Conservation (phyloP, 2,113 vertebrate genomes). For the Ciconia boyciana region DNA sequence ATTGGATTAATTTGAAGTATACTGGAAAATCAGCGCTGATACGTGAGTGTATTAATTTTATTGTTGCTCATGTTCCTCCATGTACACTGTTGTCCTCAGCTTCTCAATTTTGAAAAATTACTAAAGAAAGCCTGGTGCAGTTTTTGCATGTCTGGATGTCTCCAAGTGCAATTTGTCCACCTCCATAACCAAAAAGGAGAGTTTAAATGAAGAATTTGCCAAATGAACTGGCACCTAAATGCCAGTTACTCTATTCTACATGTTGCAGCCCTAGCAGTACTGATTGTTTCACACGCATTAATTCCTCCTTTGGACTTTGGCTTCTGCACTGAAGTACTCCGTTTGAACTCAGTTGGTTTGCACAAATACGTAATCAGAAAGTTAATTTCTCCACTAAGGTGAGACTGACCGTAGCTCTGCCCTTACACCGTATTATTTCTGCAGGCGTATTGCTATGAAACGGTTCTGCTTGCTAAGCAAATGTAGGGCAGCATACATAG, state of each 20-base stretch:
- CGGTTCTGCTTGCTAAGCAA: not conserved
- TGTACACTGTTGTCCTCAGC: not conserved
- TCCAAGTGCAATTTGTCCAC: not conserved
- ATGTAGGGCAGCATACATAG: not conserved
- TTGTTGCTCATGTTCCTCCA: not conserved
- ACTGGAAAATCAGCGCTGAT: not conserved
- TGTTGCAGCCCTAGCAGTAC: not conserved
- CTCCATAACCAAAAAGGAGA: not conserved
- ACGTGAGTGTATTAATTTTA: no score
- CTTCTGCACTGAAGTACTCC: not conserved
- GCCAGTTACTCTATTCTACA: not conserved
- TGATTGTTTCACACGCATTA: not conserved
- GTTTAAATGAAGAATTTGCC: not conserved
- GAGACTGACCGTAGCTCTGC: not conserved
- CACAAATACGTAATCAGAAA: not conserved
- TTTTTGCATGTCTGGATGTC: not conserved
- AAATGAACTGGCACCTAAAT: not conserved
- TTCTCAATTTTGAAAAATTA: not conserved
- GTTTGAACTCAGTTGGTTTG: not conserved
- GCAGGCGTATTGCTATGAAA: not conserved
- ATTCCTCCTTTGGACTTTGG: conserved; percentile 26
- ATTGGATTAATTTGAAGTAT: not conserved
- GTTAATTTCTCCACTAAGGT: not conserved
- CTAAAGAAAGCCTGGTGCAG: not conserved
- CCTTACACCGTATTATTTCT: not conserved